phyloP scores from a whole-genome alignment of 2,888 invertebrate genomes.

The Ormyrus pomaceus region DNA sequence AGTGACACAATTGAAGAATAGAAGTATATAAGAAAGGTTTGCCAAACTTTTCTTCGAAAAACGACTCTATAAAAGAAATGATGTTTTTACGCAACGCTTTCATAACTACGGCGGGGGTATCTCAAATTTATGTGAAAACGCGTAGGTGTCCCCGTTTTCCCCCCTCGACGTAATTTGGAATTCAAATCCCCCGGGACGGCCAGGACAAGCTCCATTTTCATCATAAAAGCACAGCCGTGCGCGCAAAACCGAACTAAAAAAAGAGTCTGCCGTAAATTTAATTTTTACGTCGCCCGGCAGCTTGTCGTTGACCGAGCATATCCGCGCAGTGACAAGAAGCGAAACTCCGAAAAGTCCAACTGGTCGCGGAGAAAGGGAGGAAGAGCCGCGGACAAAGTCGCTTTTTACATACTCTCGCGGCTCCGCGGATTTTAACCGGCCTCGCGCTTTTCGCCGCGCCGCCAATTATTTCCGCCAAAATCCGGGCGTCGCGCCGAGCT shows the following conservation, averaged over 20 bases:
- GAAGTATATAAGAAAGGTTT: background rate
- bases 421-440: slow-evolving; percentile 9
- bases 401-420: slow-evolving; percentile 3
- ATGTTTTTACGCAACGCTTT: too few relatives aligned
- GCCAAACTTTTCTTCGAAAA: too few relatives aligned
- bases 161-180: slow-evolving; percentile 7
- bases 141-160: background rate
- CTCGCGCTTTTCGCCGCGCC: background rate
- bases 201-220: background rate
- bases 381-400: background rate
- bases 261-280: too few relatives aligned
- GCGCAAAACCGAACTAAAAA: too few relatives aligned
- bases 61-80: too few relatives aligned
- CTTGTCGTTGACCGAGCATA: too few relatives aligned
- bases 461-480: slow-evolving; percentile 41
- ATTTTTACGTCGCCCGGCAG: too few relatives aligned
- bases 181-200: background rate
- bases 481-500: background rate
- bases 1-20: too few relatives aligned
- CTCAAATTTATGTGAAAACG: too few relatives aligned
- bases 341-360: background rate
- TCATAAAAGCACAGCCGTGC: background rate
- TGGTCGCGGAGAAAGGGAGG: background rate
- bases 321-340: background rate
- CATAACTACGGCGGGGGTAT: too few relatives aligned